Conservation (phyloP, 2,797 vertebrate species). For the Cirrhinus molitorella region DNA sequence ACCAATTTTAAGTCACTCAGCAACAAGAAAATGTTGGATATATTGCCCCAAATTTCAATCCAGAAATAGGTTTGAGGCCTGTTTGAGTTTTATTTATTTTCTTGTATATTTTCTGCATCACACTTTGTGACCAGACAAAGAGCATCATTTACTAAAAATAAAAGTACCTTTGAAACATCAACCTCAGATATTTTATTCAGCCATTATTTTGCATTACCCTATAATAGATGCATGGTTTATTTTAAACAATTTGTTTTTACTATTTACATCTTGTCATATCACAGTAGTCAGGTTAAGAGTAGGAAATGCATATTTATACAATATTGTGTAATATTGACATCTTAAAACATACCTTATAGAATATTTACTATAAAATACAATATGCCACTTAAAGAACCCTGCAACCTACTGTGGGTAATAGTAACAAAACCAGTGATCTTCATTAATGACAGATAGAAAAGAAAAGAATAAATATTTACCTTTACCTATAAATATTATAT, state of each 20-base stretch:
- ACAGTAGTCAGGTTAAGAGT: slow-evolving; percentile 18
- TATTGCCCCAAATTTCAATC: slow-evolving; percentile 19
- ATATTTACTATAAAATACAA: slow-evolving; percentile 49
- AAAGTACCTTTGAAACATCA: slow-evolving; percentile 65
- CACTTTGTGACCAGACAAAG: slow-evolving; percentile 53
- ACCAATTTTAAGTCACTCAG: neutral
- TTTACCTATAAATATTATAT: slow-evolving; percentile 24
- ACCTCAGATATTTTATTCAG: slow-evolving; percentile 19
- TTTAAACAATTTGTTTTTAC: neutral
- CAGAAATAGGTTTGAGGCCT: slow-evolving; percentile 36
- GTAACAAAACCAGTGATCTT: slow-evolving; percentile 9
- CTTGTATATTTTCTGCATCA: slow-evolving; percentile 32
- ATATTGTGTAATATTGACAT: slow-evolving; percentile 37
- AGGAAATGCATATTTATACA: slow-evolving; percentile 42
- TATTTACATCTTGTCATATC: neutral
- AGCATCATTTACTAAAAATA: slow-evolving; percentile 72
- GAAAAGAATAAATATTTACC: neutral
- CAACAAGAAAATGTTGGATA: neutral
- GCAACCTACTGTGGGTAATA: slow-evolving; percentile 14
- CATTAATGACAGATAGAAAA: neutral
- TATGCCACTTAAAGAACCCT: slow-evolving; percentile 18
- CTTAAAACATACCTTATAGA: slow-evolving; percentile 56
- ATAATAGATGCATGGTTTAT: slow-evolving; percentile 13
- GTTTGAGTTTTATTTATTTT: slow-evolving; percentile 56
- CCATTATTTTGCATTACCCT: slow-evolving; percentile 7